Evolutionary conservation across 2,113 vertebrate species (phyloP).

Genomic region (Gymnorhina tibicen): DNA sequence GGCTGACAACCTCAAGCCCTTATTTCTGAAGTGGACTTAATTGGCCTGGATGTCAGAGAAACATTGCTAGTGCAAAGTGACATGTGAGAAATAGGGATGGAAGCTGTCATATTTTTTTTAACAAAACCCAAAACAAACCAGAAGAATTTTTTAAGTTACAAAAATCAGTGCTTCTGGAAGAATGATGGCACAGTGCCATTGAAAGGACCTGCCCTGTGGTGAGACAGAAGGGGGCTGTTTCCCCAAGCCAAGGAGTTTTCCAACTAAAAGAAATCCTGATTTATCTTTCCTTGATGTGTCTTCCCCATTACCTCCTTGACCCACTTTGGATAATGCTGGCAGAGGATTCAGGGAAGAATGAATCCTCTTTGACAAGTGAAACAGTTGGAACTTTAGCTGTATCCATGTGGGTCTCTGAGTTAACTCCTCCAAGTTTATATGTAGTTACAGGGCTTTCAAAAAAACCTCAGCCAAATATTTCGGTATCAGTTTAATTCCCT

Average conservation of each 20-base stretch:
- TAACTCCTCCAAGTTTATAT: fast-evolving
- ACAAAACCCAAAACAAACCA: neutral
- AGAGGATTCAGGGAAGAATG: neutral
- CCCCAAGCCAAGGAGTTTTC: neutral
- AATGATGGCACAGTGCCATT: neutral
- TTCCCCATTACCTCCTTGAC: neutral
- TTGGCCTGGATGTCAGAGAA: neutral
- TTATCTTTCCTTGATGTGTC: neutral
- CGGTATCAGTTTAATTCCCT: neutral
- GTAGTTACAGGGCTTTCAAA: neutral
- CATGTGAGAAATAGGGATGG: neutral
- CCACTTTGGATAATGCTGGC: neutral
- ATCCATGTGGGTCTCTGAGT: neutral
- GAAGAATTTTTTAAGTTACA: neutral
- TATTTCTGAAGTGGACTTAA: neutral
- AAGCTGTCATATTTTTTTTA: neutral
- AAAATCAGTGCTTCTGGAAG: neutral
- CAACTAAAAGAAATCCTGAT: neutral
- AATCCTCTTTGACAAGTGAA: neutral
- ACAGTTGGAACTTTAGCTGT: neutral
- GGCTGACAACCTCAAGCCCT: neutral
- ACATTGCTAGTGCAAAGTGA: neutral
- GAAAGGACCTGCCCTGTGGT: neutral
- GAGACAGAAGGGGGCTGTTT: neutral
- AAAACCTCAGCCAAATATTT: neutral